These are phyloP conservation scores for Sarcophaga rosellei DNA, from an alignment of 2,888 invertebrate genomes.

Conservation along the genomic window DNA sequence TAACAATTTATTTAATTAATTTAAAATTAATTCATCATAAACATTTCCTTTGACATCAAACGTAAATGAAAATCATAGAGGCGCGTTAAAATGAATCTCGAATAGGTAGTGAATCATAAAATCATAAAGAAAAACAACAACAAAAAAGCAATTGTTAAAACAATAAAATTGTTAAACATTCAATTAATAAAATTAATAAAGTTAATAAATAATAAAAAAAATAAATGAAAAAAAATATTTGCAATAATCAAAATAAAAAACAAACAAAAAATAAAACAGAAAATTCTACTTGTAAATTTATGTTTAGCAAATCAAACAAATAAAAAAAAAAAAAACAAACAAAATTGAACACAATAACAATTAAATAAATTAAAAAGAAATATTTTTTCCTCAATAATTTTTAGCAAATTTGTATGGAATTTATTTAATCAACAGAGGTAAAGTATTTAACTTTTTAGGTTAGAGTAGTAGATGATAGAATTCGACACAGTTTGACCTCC, in stretches of 20 bases:
- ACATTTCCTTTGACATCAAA: constrained; percentile 4
- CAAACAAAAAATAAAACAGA: constrained; percentile 66
- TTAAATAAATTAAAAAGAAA: constrained; percentile 28
- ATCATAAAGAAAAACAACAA: background rate
- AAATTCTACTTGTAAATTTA: constrained; percentile 42
- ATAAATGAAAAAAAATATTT: constrained; percentile 2
- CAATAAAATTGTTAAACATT: constrained; percentile 52
- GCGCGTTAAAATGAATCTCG: no score
- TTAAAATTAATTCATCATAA: background rate
- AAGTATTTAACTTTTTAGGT: no score
- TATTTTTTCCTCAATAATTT: constrained; percentile 38
- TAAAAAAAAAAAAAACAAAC: constrained; percentile 6
- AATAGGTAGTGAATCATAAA: background rate
- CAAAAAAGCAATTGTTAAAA: constrained; percentile 61
- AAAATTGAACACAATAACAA: constrained; percentile 1
- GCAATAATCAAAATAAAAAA: constrained; percentile 63
- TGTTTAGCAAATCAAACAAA: constrained; percentile 47
- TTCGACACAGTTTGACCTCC: no score
- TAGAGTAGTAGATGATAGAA: no score
- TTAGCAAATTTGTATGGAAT: background rate
- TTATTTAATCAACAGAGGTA: no score
- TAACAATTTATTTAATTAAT: constrained; percentile 12
- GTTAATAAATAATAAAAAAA: constrained; percentile 70
- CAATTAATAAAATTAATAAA: constrained; percentile 11
- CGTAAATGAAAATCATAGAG: constrained; percentile 22